Conservation (phyloP, 2,888 invertebrate genomes). For the Azorinus chamasolen region DNA sequence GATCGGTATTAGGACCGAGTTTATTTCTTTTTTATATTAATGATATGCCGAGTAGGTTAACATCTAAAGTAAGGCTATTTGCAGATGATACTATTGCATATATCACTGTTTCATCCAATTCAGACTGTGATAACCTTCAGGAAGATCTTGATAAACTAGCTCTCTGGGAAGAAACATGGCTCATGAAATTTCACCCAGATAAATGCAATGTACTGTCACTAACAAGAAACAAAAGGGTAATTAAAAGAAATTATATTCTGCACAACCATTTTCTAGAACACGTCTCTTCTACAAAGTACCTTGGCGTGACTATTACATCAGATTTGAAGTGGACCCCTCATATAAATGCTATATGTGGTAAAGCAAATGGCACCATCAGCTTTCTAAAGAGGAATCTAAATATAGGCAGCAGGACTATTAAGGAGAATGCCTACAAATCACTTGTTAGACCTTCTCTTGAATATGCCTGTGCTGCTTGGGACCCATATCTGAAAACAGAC, state of each 20-base stretch:
- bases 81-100: constrained; percentile 2
- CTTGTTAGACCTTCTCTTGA: constrained; percentile 19
- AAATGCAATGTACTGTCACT: constrained; percentile 15
- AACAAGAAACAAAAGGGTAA: constrained; percentile 5
- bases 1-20: too few species aligned
- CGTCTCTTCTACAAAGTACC: neutral
- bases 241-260: constrained; percentile 8
- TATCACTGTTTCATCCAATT: neutral
- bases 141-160: constrained; percentile 14
- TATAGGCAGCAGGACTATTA: neutral
- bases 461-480: constrained; percentile 3
- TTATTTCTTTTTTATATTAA: too few species aligned
- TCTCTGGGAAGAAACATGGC: constrained; percentile 6
- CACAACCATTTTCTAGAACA: constrained; percentile 12
- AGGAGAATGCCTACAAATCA: constrained; percentile 4
- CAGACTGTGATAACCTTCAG: constrained; percentile 4
- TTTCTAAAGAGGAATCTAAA: neutral
- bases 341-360: neutral
- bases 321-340: neutral
- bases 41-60: too few species aligned
- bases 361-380: neutral
- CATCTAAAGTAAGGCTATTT: constrained; percentile 7
- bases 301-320: neutral
- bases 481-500: constrained; percentile 15
- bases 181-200: constrained; percentile 15